Conservation (phyloP, 2,113 vertebrate genomes). For the Pedetes capensis region DNA sequence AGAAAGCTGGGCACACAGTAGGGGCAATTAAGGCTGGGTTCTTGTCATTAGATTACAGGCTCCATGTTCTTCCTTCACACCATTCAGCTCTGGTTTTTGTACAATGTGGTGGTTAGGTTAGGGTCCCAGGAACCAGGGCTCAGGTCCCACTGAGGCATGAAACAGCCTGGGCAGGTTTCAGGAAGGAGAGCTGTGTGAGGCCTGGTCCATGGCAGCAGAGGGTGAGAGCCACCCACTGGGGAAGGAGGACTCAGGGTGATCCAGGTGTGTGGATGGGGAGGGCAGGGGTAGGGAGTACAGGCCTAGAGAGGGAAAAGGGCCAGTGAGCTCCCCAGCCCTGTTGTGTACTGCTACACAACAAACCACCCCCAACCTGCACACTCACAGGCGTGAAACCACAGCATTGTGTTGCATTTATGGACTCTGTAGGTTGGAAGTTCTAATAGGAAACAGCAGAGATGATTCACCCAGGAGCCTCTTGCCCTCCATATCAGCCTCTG, state of each 20-base stretch:
- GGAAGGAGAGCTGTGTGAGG: too few species aligned
- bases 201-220: not conserved
- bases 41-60: not conserved
- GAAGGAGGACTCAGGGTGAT: not conserved
- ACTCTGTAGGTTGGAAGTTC: not conserved
- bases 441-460: too few species aligned
- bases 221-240: not conserved
- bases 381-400: fast-evolving
- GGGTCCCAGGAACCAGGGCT: not conserved
- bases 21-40: not conserved
- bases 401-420: too few species aligned
- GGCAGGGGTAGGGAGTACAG: not conserved
- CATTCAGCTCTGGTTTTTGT: not conserved
- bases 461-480: not conserved
- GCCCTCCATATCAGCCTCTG: not conserved
- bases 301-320: not conserved
- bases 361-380: not conserved
- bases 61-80: not conserved
- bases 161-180: not conserved
- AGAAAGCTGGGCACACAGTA: not conserved
- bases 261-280: too few species aligned
- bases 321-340: not conserved
- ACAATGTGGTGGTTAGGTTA: not conserved
- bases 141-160: not conserved
- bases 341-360: too few species aligned